Conservation (phyloP, 1,140 invertebrate genomes). For the Apis laboriosa region DNA sequence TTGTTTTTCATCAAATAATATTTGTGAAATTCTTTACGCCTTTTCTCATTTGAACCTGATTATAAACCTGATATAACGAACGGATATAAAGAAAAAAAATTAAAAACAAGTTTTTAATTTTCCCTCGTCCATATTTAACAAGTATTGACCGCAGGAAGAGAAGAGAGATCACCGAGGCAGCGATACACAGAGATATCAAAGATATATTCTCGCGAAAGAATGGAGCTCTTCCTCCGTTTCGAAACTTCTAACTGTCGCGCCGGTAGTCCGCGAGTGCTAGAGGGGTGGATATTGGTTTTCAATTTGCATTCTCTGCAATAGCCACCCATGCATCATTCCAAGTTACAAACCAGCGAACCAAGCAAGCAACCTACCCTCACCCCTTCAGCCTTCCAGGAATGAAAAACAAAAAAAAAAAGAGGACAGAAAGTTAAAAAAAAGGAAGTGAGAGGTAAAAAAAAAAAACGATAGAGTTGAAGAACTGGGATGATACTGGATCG, state of each 20-base stretch:
- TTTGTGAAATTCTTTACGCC: too few species aligned
- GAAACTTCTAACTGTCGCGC: slow-evolving; percentile 50
- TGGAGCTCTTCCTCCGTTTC: slow-evolving; percentile 47
- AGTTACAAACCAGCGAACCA: slow-evolving; percentile 59
- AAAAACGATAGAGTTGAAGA: background rate
- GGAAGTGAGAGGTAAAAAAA: slow-evolving; percentile 12
- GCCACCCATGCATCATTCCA: slow-evolving; percentile 65
- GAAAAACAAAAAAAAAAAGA: background rate
- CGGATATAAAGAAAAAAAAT: too few species aligned
- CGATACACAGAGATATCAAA: slow-evolving; percentile 1
- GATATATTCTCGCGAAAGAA: slow-evolving; percentile 33
- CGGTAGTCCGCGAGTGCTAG: slow-evolving; percentile 21
- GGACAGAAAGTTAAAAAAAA: background rate
- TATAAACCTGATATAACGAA: too few species aligned
- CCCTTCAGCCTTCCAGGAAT: background rate
- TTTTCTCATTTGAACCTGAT: too few species aligned
- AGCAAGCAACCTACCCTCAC: slow-evolving; percentile 16
- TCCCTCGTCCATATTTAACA: background rate
- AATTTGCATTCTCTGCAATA: slow-evolving; percentile 71
- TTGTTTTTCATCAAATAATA: too few species aligned
- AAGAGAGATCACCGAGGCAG: background rate
- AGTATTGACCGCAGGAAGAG: background rate
- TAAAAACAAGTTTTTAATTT: too few species aligned
- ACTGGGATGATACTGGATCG: slow-evolving; percentile 31
- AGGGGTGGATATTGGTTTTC: slow-evolving; percentile 69